Conservation (phyloP, 2,113 vertebrate genomes). For the Chitala chitala region DNA sequence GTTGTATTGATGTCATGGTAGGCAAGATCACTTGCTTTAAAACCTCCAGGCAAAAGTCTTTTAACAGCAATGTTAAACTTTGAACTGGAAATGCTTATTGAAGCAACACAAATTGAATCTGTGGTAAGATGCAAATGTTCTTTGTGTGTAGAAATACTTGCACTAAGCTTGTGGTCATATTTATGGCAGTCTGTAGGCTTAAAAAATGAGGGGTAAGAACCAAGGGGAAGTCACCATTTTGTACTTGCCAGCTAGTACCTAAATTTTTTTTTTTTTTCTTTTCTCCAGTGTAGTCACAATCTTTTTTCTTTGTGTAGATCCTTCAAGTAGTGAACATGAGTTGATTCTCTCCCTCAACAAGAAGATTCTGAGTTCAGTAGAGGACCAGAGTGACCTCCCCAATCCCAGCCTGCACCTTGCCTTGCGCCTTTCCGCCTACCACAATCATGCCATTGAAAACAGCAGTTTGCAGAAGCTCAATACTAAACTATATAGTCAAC, state of each 20-base stretch:
- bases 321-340: slow-evolving; percentile 41
- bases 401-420: slow-evolving; percentile 83
- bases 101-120: no score
- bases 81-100: no score
- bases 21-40: no score
- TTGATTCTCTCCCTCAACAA: slow-evolving; percentile 59
- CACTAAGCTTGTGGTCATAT: no score
- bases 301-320: slow-evolving; percentile 43
- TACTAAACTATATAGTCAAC: slow-evolving; percentile 51
- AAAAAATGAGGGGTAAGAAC: no score
- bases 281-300: neutral
- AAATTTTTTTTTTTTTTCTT: neutral
- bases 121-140: no score
- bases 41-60: no score
- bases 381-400: slow-evolving; percentile 36
- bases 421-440: slow-evolving; percentile 73
- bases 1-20: no score
- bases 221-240: no score
- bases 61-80: no score
- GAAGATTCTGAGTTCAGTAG: slow-evolving; percentile 63
- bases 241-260: neutral
- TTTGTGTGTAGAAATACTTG: no score
- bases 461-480: slow-evolving; percentile 66
- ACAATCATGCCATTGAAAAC: slow-evolving; percentile 59
- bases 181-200: no score